A percentile compares a stretch with the other conserved stretches of the same genome.
phyloP scores from a whole-genome alignment of 2,113 vertebrate species.

The Tetrax tetrax region DNA sequence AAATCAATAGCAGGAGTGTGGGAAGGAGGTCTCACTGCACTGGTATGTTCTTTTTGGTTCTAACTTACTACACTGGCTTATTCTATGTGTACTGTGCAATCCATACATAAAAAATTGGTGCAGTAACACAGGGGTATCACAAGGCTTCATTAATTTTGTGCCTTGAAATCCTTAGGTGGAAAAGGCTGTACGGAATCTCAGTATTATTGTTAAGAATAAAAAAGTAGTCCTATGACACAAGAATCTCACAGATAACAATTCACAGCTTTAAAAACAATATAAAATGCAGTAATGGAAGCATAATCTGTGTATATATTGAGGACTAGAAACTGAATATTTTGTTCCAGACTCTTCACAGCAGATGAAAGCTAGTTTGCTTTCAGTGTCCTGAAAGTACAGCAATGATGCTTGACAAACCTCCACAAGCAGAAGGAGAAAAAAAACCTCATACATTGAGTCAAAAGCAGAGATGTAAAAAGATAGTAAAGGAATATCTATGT shows the following conservation, averaged over 20 bases:
- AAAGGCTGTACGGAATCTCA: not conserved
- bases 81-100: not conserved
- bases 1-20: not conserved
- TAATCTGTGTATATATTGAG: not conserved
- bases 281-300: not conserved
- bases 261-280: not conserved
- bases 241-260: not conserved
- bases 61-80: not conserved
- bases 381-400: not conserved
- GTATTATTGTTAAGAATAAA: not conserved
- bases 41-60: not conserved
- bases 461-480: not conserved
- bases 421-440: not conserved
- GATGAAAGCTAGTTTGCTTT: not conserved
- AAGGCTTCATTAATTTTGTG: not conserved
- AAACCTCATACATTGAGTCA: not conserved
- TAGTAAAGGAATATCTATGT: not conserved
- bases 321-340: not conserved
- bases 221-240: not conserved
- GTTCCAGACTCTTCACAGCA: not conserved
- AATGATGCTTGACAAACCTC: not conserved
- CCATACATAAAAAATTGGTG: accelerated
- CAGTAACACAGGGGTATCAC: not conserved
- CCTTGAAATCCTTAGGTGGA: not conserved
- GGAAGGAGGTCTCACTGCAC: not conserved